Conservation (phyloP, 2,888 invertebrate species). For the Abscondita cerata region DNA sequence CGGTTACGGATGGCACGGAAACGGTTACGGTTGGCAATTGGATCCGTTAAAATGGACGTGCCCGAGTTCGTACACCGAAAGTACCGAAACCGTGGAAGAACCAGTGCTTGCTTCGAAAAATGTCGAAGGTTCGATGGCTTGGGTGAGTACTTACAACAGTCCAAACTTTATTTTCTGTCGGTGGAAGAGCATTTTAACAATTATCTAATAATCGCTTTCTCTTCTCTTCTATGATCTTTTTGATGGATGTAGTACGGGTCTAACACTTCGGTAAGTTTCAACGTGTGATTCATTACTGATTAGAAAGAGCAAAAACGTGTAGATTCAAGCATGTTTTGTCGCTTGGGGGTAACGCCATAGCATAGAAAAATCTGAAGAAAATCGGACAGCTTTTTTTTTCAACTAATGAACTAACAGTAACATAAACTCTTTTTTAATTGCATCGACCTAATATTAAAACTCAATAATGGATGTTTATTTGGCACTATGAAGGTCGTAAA, state of each 20-base stretch:
- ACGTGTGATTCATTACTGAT: too few relatives aligned
- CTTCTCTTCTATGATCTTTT: slow-evolving; percentile 1
- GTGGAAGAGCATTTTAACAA: too few relatives aligned
- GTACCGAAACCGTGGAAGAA: slow-evolving; percentile 47
- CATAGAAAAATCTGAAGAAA: too few relatives aligned
- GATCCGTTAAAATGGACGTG: slow-evolving; percentile 55
- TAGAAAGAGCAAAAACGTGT: too few relatives aligned
- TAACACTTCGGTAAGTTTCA: neutral
- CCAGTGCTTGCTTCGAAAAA: slow-evolving; percentile 52
- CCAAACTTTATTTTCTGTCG: neutral
- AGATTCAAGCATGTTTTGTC: too few relatives aligned
- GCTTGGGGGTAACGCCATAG: too few relatives aligned
- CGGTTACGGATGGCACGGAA: slow-evolving; percentile 59
- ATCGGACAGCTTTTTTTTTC: too few relatives aligned
- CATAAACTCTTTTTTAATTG: too few relatives aligned
- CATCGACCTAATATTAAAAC: too few relatives aligned
- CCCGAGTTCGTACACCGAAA: slow-evolving; percentile 42
- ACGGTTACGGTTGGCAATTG: slow-evolving; percentile 58
- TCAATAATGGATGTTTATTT: too few relatives aligned
- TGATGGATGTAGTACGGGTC: slow-evolving; percentile 3
- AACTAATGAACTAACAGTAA: too few relatives aligned
- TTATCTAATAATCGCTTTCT: slow-evolving; percentile 1
- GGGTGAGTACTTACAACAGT: slow-evolving; percentile 47
- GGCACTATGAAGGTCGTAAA: neutral
- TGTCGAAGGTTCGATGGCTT: slow-evolving; percentile 53